Base-by-base conservation (phyloP, 1,140 invertebrate species). In the Popillia japonica region DNA sequence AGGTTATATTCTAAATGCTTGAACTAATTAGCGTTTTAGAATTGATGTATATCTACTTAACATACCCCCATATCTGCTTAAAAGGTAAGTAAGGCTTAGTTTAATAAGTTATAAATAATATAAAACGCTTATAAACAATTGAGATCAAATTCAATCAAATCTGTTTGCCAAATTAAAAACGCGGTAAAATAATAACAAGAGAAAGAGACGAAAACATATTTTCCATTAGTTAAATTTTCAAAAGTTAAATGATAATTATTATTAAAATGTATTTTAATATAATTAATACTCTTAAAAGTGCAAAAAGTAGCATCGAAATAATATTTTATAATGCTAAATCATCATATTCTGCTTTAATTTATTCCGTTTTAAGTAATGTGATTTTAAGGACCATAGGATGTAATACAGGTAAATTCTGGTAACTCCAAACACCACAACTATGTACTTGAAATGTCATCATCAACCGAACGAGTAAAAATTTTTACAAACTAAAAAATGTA, bases 1-100 rank as follows among this genome's bases (percentile, higher is more conserved):
- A 79, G 80, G 34, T 23, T 79, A 78, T 42, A 78, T n/a, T 27
- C 10, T 20, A 74, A 74, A 40, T 73, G 41, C 17, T 44, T 40
- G 10, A 17, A 7, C 0, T 17, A 0, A 20, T 41, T 17, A 40
- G n/a, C n/a, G 2, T 17, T 20, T 74, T 3, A 41, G 48, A n/a
- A 55, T 55, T 55, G 14, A 17, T 55, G n/a, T 55, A 40, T 7
- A 74, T 14, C n/a, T 6, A 17, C 6, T 44, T 42, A 41, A 41
- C 72, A n/a, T 74, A 74, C 72, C 34, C 72, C 72, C 72, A 74
- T 74, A 2, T 41, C 11, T 68, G 9, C 11, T 10, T 40, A 40
- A 40, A 74, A 74, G 1, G 10, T 41, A 74, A 27, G 0, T 68
- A 10, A 34, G 2, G 22, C 22, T 41, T 74, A 74, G n/a, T 74